Evolutionary conservation across 2,113 vertebrate genomes (phyloP), one percentile per base, ranked within the genome.

Genomic region (Lophotis ruficrista): DNA sequence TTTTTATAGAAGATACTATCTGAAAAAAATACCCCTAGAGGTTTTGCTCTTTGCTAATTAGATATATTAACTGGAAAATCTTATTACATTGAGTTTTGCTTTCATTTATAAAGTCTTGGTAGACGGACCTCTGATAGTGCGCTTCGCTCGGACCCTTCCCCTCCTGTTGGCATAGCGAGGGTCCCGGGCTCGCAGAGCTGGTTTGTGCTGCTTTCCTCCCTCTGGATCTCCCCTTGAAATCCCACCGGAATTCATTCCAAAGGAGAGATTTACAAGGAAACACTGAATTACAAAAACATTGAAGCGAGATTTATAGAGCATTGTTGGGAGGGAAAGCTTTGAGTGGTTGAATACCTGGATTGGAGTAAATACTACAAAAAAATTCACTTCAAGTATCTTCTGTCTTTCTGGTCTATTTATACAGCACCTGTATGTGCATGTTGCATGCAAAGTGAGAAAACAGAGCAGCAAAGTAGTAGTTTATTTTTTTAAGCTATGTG

Each of bases 31-130:
- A 54, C 38, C 89, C 23, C 0, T 31, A 45, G 70, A 95, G 75
- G 82, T 83, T 96, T 95, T 90, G 22, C 38, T 83, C 69, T 89
- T 87, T 71, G 41, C 51, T 87, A 84, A 76, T 91, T 60, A 88
- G 89, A 38, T 87, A 28, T 58, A 43, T 83, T 87, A 73, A 83
- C 58, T 91, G 86, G 90, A 91, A 96, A 90, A 93, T 70, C 71
- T 91, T 73, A 45, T 50, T 95, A 71, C 45, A 6, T 37, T 91
- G 86, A 57, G 61, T 66, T 95, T 89, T 64, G 20, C 41, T 94
- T 90, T 71, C 20, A 38, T 84, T 93, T 76, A 7, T 76, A 9
- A 51, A 28, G 22, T 68, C 61, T 78, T 66, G 50, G 56, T 79
- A 83, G 65, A 15, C 6, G 62, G 51, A 60, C 20, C 35, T 87